Evolutionary conservation across 2,113 vertebrate species (phyloP).

Genomic region (Lophius piscatorius): DNA sequence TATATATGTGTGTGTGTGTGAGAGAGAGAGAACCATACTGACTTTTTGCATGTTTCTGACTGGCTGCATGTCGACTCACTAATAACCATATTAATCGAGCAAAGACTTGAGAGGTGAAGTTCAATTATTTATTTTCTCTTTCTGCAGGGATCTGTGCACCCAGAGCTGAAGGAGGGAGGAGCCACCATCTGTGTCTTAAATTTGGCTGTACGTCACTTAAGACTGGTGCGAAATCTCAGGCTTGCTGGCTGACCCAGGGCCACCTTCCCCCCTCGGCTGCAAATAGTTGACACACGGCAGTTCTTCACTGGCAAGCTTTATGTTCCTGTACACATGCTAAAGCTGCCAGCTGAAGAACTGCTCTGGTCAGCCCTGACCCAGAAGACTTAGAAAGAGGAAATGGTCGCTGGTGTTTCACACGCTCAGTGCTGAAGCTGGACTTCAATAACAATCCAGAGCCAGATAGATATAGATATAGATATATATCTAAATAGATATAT

Average conservation of each 20-base stretch:
- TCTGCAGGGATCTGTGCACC: conserved; percentile 45
- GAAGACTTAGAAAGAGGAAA: conserved; percentile 52
- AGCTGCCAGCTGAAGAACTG: conserved; percentile 99
- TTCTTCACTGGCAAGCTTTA: conserved; percentile 99
- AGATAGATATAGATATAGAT: no score
- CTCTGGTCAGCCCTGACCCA: conserved; percentile 90
- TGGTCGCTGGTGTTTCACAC: conserved; percentile 13
- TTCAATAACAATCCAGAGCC: not conserved
- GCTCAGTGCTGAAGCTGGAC: conserved; percentile 7
- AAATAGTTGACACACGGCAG: conserved; percentile 91
- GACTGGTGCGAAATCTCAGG: conserved; percentile 11
- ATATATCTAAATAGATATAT: no score
- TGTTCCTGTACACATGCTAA: conserved; percentile 94
- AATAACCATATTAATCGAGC: conserved; percentile 38
- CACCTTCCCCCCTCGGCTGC: conserved; percentile 22
- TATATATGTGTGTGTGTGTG: no score
- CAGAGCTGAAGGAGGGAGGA: conserved; percentile 28
- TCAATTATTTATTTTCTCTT: conserved; percentile 52
- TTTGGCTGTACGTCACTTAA: not conserved
- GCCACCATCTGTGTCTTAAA: conserved; percentile 3
- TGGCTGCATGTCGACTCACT: conserved; percentile 50
- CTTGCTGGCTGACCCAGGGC: conserved; percentile 18
- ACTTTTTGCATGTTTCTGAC: conserved; percentile 40
- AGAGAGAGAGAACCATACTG: no score
- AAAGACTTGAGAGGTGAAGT: conserved; percentile 46